Percentiles rank a stretch among this genome's conserved stretches.
These are phyloP conservation scores for Aldrovandia affinis DNA, from an alignment of 2,797 vertebrate genomes.

Conservation along the genomic window DNA sequence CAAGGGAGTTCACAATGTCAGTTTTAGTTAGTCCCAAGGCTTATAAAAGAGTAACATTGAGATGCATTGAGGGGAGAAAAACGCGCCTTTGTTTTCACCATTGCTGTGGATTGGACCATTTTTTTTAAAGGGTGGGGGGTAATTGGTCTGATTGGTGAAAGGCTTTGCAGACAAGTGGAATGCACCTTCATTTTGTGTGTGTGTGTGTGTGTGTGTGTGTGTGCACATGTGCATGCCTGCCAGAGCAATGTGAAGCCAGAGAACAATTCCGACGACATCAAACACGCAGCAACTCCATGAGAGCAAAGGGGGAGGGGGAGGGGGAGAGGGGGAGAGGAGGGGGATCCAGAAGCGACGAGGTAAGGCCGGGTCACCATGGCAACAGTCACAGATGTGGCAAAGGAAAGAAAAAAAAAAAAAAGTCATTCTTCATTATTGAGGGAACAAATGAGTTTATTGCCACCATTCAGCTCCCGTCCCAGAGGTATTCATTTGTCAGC, in stretches of 20 bases:
- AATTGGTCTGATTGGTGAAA: conserved; percentile 45
- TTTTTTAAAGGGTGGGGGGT: conserved; percentile 12
- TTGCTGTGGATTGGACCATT: neutral
- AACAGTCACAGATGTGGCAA: conserved; percentile 85
- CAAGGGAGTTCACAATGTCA: conserved; percentile 65
- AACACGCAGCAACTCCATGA: conserved; percentile 44
- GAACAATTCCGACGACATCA: conserved; percentile 57
- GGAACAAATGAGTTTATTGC: conserved; percentile 87
- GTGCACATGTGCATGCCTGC: neutral
- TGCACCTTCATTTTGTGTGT: conserved; percentile 49
- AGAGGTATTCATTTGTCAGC: conserved; percentile 89
- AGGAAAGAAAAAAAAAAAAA: conserved; percentile 69
- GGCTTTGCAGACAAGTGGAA: conserved; percentile 42
- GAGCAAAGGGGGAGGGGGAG: conserved; percentile 45
- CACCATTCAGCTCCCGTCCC: conserved; percentile 83
- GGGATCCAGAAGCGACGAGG: conserved; percentile 47
- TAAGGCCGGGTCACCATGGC: conserved; percentile 84
- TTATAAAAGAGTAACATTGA: conserved; percentile 57
- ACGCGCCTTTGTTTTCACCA: conserved; percentile 53
- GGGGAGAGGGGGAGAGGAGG: conserved; percentile 45
- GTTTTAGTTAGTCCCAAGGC: conserved; percentile 68
- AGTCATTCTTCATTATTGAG: conserved; percentile 89
- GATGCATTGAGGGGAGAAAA: conserved; percentile 55
- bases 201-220: conserved; percentile 18
- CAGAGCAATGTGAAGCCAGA: conserved; percentile 42